Base-by-base conservation (phyloP, 1,140 invertebrate species). In the Babylonia areolata region DNA sequence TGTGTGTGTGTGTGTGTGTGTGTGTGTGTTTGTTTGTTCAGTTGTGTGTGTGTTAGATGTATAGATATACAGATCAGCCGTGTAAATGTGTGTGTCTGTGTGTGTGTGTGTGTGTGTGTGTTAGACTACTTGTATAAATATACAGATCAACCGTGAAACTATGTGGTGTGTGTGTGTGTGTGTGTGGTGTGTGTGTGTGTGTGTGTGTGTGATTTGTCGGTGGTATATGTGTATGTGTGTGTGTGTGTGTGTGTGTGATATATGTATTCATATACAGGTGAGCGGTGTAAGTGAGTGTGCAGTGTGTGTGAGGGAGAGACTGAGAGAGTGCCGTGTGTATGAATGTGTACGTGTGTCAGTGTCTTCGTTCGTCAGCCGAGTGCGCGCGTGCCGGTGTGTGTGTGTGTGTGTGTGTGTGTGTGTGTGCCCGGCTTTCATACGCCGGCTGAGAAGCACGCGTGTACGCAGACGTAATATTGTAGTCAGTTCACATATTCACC, bases 221-320 rank as follows among this genome's bases (percentile, higher is more conserved):
- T 23, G 6, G 58, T 28, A 23, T 28, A 31, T 6, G 71, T 73
- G 71, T 73, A 31, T 73, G 71, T 73, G 71, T 73, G 71, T 73
- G 71, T 73, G 71, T 73, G 71, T 73, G 71, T 73, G 71, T 35
- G 71, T 73, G 71, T 73, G 71, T 73, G n/a, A n/a, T n/a, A n/a
- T n/a, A n/a, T n/a, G n/a, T n/a, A n/a, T n/a, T n/a, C n/a, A n/a
- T n/a, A n/a, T n/a, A n/a, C n/a, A n/a, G n/a, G n/a, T n/a, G n/a
- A n/a, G n/a, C n/a, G n/a, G n/a, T n/a, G n/a, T n/a, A n/a, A n/a
- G n/a, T n/a, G n/a, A n/a, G n/a, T n/a, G n/a, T n/a, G n/a, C n/a
- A n/a, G n/a, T n/a, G n/a, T n/a, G n/a, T n/a, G n/a, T n/a, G n/a
- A n/a, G n/a, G n/a, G n/a, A n/a, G n/a, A n/a, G n/a, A n/a, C n/a